These are phyloP conservation scores for Dasyprocta punctata DNA, from an alignment of 2,113 vertebrate genomes.

Conservation along the genomic window DNA sequence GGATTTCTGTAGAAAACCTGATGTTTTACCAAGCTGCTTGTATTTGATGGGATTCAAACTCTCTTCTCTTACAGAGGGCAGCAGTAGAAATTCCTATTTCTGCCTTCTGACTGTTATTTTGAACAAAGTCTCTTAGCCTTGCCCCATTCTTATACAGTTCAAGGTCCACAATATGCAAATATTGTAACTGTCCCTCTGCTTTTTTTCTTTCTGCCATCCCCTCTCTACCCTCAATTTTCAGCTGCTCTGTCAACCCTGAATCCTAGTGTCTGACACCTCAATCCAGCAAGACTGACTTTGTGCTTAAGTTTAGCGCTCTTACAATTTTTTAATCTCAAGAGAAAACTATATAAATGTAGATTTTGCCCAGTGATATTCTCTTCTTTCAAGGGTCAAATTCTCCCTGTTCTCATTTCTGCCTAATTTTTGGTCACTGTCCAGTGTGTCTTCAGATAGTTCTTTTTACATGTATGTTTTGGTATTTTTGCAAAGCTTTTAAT, in stretches of 20 bases:
- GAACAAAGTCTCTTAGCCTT: not conserved
- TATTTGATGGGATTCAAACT: not conserved
- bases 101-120: not conserved
- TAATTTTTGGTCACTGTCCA: not conserved
- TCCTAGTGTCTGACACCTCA: not conserved
- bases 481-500: constrained; percentile 37
- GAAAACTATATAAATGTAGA: not conserved
- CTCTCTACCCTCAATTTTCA: not conserved
- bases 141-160: not conserved
- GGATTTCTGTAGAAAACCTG: constrained; percentile 10
- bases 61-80: not conserved
- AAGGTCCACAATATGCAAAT: not conserved
- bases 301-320: not conserved
- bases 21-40: not conserved
- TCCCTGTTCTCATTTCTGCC: not conserved
- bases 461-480: not conserved
- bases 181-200: not conserved
- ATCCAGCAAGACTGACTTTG: not conserved
- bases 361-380: not conserved
- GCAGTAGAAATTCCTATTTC: not conserved
- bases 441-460: not conserved
- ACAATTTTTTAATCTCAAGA: not conserved
- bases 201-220: not conserved
- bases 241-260: not conserved
- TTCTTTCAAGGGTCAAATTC: not conserved